Conservation (phyloP, 2,113 vertebrate species). For the Clupea harengus region DNA sequence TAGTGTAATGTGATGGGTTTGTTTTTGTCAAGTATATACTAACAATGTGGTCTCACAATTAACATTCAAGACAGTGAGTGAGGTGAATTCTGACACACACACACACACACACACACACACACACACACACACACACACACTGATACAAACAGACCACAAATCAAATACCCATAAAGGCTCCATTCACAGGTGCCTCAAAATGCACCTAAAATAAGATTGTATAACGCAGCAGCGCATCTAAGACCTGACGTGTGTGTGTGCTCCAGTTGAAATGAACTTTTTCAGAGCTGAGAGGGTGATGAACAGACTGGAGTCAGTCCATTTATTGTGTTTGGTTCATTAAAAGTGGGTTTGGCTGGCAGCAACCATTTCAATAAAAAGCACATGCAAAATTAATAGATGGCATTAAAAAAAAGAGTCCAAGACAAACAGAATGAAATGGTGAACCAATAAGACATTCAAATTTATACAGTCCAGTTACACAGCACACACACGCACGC, state of each 20-base stretch:
- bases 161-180: neutral
- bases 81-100: too few relatives aligned
- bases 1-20: too few relatives aligned
- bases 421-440: neutral
- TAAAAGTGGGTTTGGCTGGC: conserved; percentile 2
- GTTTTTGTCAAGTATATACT: too few relatives aligned
- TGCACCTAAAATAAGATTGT: neutral
- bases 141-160: neutral
- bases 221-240: too few relatives aligned
- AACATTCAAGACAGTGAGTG: neutral
- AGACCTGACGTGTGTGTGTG: neutral
- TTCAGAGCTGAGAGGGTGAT: neutral
- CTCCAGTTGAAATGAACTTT: neutral
- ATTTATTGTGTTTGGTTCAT: conserved; percentile 1
- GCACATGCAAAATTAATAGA: conserved; percentile 4
- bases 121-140: neutral
- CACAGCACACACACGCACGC: neutral
- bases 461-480: neutral
- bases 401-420: neutral
- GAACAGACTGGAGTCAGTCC: neutral
- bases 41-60: too few relatives aligned
- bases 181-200: neutral
- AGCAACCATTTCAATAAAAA: conserved; percentile 5
- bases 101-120: neutral
- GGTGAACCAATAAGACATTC: neutral